Evolutionary conservation across 2,113 vertebrate genomes (phyloP).

Genomic region (Labrus mixtus): DNA sequence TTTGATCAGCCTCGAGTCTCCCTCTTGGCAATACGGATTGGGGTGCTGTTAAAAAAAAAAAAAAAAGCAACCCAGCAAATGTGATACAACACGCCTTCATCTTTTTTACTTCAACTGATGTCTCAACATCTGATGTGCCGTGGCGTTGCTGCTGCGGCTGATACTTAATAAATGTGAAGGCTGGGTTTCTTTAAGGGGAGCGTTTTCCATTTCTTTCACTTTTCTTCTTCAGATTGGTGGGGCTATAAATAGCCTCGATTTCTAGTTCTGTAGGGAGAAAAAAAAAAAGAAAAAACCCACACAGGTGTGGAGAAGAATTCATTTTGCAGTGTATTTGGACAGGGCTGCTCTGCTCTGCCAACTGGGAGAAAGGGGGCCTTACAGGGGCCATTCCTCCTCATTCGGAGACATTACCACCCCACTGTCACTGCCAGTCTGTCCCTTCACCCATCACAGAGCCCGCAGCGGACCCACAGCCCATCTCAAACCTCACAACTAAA

Average conservation of each 20-base stretch:
- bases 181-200: slow-evolving; percentile 37
- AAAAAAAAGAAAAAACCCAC: background rate
- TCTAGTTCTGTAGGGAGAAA: slow-evolving; percentile 26
- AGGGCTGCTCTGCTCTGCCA: slow-evolving; percentile 50
- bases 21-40: slow-evolving; percentile 15
- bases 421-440: slow-evolving; percentile 77
- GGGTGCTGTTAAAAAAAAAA: slow-evolving; percentile 14
- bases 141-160: slow-evolving; percentile 37
- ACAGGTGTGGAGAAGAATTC: slow-evolving; percentile 70
- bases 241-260: slow-evolving; percentile 64
- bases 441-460: slow-evolving; percentile 74
- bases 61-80: slow-evolving; percentile 13
- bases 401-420: slow-evolving; percentile 77
- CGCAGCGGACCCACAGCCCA: slow-evolving; percentile 55
- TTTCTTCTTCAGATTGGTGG: slow-evolving; percentile 39
- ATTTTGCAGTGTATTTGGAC: slow-evolving; percentile 68
- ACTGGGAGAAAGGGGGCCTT: slow-evolving; percentile 42
- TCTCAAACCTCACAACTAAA: slow-evolving; percentile 71
- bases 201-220: slow-evolving; percentile 56
- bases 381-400: slow-evolving; percentile 76
- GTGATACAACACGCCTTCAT: slow-evolving; percentile 38
- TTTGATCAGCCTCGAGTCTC: slow-evolving; percentile 40
- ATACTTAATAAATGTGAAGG: slow-evolving; percentile 55
- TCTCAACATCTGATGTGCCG: slow-evolving; percentile 48
- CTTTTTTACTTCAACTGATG: slow-evolving; percentile 32